Evolutionary conservation across 2,888 invertebrate species (phyloP).

Genomic region (Drosophila neutralis): DNA sequence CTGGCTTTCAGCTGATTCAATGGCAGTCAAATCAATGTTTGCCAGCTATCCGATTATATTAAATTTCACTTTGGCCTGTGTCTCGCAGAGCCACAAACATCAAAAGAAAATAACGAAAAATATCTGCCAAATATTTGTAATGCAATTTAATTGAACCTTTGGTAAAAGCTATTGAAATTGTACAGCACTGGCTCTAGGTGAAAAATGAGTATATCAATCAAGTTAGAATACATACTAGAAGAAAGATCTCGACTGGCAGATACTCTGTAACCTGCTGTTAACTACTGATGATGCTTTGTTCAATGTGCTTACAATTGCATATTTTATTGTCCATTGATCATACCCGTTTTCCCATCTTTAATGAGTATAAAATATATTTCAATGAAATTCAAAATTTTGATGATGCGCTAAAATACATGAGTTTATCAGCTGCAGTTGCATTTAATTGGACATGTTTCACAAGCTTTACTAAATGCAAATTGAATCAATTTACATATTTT

Average conservation of each 20-base stretch:
- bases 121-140: constrained; percentile 43
- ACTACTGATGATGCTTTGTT: neutral
- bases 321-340: neutral
- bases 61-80: constrained; percentile 25
- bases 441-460: neutral
- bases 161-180: constrained; percentile 9
- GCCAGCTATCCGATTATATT: constrained; percentile 49
- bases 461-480: constrained; percentile 4
- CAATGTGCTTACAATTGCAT: too few species aligned
- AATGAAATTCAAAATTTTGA: constrained; percentile 17
- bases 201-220: neutral
- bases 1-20: constrained; percentile 9
- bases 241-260: neutral
- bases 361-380: constrained; percentile 15
- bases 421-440: constrained; percentile 1
- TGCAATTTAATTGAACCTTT: constrained; percentile 58
- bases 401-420: constrained; percentile 1
- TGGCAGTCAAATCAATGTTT: constrained; percentile 46
- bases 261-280: neutral
- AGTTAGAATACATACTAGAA: neutral
- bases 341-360: neutral
- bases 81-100: neutral
- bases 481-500: constrained; percentile 6
- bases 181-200: neutral
- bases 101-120: constrained; percentile 16